Percentiles rank a stretch among this genome's conserved stretches.
Evolutionary conservation across 1,140 invertebrate species (phyloP).

Genomic region (Paraescarpia echinospica): DNA sequence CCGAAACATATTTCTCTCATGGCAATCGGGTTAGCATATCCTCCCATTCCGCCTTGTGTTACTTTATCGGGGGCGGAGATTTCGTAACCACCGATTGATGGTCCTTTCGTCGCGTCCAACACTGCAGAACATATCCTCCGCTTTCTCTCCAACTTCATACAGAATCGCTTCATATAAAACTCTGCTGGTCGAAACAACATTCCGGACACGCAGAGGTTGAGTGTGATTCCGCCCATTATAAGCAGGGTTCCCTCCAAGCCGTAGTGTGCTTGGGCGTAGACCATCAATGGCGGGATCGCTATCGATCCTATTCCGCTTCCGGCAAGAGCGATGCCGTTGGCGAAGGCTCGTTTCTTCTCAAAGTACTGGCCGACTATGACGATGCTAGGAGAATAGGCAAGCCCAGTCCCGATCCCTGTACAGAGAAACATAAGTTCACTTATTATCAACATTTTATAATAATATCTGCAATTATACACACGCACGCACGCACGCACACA

Average conservation of each 20-base stretch:
- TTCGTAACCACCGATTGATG: background rate
- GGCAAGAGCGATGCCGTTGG: slow-evolving; percentile 87
- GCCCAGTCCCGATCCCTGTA: slow-evolving; percentile 81
- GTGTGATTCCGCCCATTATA: background rate
- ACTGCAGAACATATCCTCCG: background rate
- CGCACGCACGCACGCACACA: too few species aligned
- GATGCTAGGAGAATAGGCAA: slow-evolving; percentile 89
- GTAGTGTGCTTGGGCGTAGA: slow-evolving; percentile 22
- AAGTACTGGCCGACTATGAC: slow-evolving; percentile 91
- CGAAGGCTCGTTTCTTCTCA: slow-evolving; percentile 81
- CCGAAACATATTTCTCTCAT: background rate
- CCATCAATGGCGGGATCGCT: slow-evolving; percentile 76
- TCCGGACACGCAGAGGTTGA: slow-evolving; percentile 14
- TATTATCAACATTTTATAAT: background rate
- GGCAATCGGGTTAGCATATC: background rate
- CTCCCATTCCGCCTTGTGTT: background rate
- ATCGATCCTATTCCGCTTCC: slow-evolving; percentile 81
- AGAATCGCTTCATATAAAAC: background rate
- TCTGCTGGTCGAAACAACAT: background rate
- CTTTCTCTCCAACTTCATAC: background rate
- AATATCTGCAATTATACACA: background rate
- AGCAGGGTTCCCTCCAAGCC: slow-evolving; percentile 1
- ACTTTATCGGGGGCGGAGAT: background rate
- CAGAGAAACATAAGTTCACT: background rate
- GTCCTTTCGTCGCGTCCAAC: background rate